A percentile compares a stretch with the other conserved stretches of the same genome.
Conservation (phyloP, 2,888 invertebrate genomes). For the Oxyteleia sp. region DNA sequence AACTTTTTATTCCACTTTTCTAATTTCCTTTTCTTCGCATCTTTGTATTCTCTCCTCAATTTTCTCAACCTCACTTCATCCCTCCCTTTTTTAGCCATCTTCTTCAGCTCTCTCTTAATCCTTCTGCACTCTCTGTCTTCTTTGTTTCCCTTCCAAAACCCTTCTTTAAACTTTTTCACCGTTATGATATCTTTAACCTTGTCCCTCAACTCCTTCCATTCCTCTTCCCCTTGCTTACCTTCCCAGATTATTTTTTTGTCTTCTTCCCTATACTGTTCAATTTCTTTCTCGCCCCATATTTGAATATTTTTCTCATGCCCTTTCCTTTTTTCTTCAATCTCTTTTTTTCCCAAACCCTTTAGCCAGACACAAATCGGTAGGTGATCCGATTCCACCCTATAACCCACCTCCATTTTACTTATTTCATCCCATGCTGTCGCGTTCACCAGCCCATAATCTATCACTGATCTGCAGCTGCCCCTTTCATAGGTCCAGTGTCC, state of each 20-base stretch:
- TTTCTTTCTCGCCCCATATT: neutral
- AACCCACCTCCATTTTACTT: constrained; percentile 32
- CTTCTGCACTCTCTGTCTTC: neutral
- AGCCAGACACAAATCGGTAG: constrained; percentile 26
- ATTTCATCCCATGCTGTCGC: constrained; percentile 26
- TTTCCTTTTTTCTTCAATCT: too few relatives aligned
- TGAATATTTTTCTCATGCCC: neutral
- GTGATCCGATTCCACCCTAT: constrained; percentile 55
- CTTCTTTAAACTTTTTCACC: neutral
- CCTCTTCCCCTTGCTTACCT: constrained; percentile 22
- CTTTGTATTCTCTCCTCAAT: neutral
- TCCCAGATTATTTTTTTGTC: neutral
- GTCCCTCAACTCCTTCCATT: neutral
- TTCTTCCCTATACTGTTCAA: neutral
- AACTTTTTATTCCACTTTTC: neutral
- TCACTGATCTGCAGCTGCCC: too few relatives aligned
- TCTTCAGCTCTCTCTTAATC: neutral
- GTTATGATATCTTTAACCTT: neutral
- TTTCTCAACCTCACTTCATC: neutral
- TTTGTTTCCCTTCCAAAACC: neutral
- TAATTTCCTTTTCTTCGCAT: neutral
- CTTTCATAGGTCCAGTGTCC: too few relatives aligned
- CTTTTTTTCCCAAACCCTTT: neutral
- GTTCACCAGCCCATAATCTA: too few relatives aligned
- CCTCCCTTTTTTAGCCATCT: neutral